Evolutionary conservation across 2,888 invertebrate species (phyloP).

Genomic region (Hirtodrosophila duncani): DNA sequence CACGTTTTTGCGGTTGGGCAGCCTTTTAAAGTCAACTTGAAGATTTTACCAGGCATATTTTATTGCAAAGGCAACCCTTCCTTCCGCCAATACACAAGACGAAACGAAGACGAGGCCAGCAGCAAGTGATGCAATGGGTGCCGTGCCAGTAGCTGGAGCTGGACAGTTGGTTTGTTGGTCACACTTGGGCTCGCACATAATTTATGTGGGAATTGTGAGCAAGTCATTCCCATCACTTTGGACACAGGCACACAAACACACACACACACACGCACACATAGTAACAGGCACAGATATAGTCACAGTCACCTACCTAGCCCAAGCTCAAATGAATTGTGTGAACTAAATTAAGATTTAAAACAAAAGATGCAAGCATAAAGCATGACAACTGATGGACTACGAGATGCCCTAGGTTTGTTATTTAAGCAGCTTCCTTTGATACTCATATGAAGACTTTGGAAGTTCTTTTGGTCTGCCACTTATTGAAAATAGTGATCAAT

Average conservation of each 20-base stretch:
- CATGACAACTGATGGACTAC: slow-evolving; percentile 1
- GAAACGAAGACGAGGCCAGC: slow-evolving; percentile 11
- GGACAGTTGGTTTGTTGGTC: slow-evolving; percentile 75
- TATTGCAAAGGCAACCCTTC: slow-evolving; percentile 59
- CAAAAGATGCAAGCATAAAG: slow-evolving; percentile 37
- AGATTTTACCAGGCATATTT: slow-evolving; percentile 76
- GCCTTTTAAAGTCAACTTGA: slow-evolving; percentile 24
- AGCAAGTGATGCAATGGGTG: not conserved
- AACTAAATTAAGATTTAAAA: slow-evolving; percentile 60
- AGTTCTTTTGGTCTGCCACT: too few relatives aligned
- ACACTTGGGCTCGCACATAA: slow-evolving; percentile 76
- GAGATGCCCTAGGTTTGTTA: slow-evolving; percentile 19
- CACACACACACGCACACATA: slow-evolving; percentile 51
- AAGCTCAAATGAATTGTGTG: slow-evolving; percentile 67
- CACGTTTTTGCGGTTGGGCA: slow-evolving; percentile 43
- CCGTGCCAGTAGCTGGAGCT: slow-evolving; percentile 35
- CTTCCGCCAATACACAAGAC: too few relatives aligned
- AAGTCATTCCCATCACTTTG: slow-evolving; percentile 63
- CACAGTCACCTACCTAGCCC: slow-evolving; percentile 45
- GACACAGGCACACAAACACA: slow-evolving; percentile 51
- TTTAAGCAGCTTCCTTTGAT: too few relatives aligned
- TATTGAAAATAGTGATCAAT: too few relatives aligned
- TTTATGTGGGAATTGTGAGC: slow-evolving; percentile 72
- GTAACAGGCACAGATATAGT: slow-evolving; percentile 26
- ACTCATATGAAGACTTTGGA: too few relatives aligned